Conservation (phyloP, 2,797 vertebrate genomes). For the Falco cherrug region DNA sequence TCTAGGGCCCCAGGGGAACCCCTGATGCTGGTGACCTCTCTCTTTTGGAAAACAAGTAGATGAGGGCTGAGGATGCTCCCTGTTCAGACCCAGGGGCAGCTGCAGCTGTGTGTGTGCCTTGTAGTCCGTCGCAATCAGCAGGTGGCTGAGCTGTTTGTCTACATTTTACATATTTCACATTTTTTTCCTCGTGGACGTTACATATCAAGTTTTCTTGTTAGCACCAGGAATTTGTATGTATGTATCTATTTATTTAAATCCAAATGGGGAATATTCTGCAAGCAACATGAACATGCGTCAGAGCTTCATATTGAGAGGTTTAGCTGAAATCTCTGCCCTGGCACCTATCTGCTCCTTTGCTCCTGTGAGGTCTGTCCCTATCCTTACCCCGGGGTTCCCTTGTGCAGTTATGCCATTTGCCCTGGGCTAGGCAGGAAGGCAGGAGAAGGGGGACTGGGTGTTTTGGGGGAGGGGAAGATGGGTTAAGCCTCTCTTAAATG, state of each 20-base stretch:
- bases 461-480: background rate
- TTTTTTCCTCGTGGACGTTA: background rate
- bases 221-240: too few relatives aligned
- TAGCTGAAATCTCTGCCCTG: background rate
- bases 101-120: background rate
- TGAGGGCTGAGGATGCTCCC: background rate
- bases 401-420: background rate
- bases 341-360: rapidly evolving
- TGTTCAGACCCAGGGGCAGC: background rate
- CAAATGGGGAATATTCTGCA: background rate
- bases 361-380: background rate
- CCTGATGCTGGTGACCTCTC: background rate
- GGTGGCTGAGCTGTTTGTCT: conserved; percentile 20
- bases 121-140: background rate
- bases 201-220: background rate
- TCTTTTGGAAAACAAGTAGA: background rate
- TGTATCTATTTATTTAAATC: background rate
- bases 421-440: background rate
- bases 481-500: background rate
- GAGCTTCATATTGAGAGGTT: background rate
- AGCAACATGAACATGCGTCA: background rate
- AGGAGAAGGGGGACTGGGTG: background rate
- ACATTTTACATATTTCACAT: background rate
- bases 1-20: background rate
- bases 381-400: background rate